Evolutionary conservation across 2,797 vertebrate species (phyloP), one percentile per base, ranked within the genome.

Genomic region (Holocentrus rufus): DNA sequence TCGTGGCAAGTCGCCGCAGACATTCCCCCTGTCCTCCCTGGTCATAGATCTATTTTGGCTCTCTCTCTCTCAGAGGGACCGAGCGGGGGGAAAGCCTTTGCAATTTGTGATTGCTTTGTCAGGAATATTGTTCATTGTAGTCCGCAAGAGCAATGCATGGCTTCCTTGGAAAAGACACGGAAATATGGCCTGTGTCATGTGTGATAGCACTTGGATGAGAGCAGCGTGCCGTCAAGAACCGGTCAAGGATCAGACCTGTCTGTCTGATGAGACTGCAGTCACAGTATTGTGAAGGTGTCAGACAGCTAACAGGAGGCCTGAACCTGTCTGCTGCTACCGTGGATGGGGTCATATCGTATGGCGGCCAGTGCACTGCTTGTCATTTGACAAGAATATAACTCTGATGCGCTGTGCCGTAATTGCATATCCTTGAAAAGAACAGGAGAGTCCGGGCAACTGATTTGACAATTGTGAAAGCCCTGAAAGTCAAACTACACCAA

Each of bases 391-490:
- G 44, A 75, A 72, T 42, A 70, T 42, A 54, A 52, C 56, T 20
- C 59, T 31, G 47, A 80, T 66, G 80, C 70, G 71, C 59, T 73
- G 73, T n/a, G 27, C 50, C 46, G 64, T 72, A 72, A 82, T 65
- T 78, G 63, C 72, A 49, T 47, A 56, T 76, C 59, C 23, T 65
- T 22, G 62, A 39, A 61, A 47, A 11, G 58, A 58, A 74, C 63
- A 39, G 64, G 72, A 44, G 30, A 67, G 61, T 2, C 2, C 49
- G 10, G 2, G 39, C 39, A 39, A 54, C 60, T 71, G 67, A 74
- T 82, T 57, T 70, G 68, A 53, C 81, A 69, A 62, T 64, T 76
- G 44, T n/a, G n/a, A n/a, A 71, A 80, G 53, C 68, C 42, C 23
- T 49, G 60, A 77, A 73, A 72, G 58, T 72, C 60, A 65, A 61